Conservation (phyloP, 2,113 vertebrate genomes). For the Malurus elegans region DNA sequence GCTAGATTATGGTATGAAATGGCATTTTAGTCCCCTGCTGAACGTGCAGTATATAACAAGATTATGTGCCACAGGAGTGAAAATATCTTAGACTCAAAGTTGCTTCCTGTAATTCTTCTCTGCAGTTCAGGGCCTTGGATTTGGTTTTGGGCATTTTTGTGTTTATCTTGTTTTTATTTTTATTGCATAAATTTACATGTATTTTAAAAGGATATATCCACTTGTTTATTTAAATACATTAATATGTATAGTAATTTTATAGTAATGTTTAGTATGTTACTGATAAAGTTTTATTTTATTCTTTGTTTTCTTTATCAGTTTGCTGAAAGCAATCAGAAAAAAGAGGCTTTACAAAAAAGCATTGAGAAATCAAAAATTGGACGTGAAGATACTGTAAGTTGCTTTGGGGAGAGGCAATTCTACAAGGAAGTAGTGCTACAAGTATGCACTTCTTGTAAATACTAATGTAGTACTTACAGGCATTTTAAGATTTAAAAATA, state of each 20-base stretch:
- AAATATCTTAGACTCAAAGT: background rate
- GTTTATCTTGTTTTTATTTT: background rate
- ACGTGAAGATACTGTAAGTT: conserved; percentile 88
- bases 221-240: background rate
- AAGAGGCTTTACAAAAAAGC: conserved; percentile 73
- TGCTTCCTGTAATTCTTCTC: background rate
- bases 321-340: conserved; percentile 81
- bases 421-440: background rate
- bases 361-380: conserved; percentile 87
- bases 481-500: background rate
- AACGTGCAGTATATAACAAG: background rate
- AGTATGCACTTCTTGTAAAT: background rate
- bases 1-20: background rate
- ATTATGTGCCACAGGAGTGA: fast-evolving
- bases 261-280: background rate
- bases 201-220: background rate
- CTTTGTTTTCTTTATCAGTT: conserved; percentile 69
- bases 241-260: background rate
- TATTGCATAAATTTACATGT: background rate
- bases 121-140: background rate
- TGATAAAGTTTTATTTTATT: background rate
- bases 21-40: background rate
- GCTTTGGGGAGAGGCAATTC: background rate
- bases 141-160: background rate
- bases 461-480: background rate